Conservation (phyloP, 2,113 vertebrate genomes). For the Cacatua alba region DNA sequence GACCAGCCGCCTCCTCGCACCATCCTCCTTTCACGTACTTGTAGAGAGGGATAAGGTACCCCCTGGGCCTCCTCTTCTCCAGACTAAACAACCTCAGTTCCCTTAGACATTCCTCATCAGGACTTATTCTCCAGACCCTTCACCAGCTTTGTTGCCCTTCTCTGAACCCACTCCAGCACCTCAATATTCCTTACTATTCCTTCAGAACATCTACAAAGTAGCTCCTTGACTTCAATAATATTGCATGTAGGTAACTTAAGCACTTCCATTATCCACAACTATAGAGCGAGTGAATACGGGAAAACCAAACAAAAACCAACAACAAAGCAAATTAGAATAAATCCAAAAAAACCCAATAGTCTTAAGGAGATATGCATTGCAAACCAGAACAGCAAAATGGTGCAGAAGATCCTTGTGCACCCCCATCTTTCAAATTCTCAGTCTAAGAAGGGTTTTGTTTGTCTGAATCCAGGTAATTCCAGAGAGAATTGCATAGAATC, state of each 20-base stretch:
- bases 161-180: not conserved
- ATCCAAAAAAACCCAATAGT: not conserved
- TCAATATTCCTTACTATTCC: not conserved
- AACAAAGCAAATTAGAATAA: not conserved
- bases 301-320: not conserved
- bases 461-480: not conserved
- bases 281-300: not conserved
- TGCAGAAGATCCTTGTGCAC: not conserved
- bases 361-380: not conserved
- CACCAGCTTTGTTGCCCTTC: not conserved
- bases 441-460: not conserved
- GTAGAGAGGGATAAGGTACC: not conserved
- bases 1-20: not conserved
- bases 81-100: not conserved
- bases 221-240: not conserved
- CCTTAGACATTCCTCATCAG: not conserved
- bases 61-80: not conserved
- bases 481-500: not conserved
- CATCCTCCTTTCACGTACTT: not conserved
- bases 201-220: not conserved
- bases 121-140: not conserved
- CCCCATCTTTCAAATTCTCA: not conserved
- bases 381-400: not conserved
- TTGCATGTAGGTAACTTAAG: rapidly evolving
- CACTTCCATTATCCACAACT: not conserved